Conservation (phyloP, 2,113 vertebrate species). For the Chloropsis cyanopogon region DNA sequence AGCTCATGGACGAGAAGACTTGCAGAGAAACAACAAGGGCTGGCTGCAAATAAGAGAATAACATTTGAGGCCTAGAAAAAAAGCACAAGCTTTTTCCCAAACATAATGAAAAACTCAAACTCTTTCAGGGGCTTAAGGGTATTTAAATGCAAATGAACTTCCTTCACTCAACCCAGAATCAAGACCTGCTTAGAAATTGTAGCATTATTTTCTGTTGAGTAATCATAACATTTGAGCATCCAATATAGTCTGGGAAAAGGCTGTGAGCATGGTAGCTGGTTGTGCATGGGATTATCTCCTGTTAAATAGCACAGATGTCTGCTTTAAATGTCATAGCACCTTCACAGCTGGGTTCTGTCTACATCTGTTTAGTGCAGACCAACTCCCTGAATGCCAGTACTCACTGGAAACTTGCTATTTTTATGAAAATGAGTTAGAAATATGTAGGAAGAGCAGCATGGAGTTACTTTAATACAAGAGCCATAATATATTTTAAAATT, state of each 20-base stretch:
- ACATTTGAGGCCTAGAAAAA: neutral
- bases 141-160: slow-evolving; percentile 49
- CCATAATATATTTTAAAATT: neutral
- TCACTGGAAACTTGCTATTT: neutral
- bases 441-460: neutral
- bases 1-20: neutral
- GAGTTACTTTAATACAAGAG: neutral
- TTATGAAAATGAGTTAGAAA: neutral
- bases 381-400: neutral
- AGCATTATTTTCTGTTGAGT: neutral
- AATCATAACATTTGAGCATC: slow-evolving; percentile 3
- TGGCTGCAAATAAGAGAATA: neutral
- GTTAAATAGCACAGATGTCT: neutral
- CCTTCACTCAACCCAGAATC: neutral
- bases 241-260: neutral
- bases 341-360: neutral
- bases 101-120: slow-evolving; percentile 21
- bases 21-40: neutral
- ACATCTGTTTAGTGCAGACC: neutral
- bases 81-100: slow-evolving; percentile 19
- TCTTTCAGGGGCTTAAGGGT: slow-evolving; percentile 26
- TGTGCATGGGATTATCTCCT: neutral
- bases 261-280: neutral
- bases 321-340: neutral
- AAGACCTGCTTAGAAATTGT: neutral